These are phyloP conservation scores for Protaetia brevitarsis DNA, from an alignment of 1,140 invertebrate species.

Conservation along the genomic window DNA sequence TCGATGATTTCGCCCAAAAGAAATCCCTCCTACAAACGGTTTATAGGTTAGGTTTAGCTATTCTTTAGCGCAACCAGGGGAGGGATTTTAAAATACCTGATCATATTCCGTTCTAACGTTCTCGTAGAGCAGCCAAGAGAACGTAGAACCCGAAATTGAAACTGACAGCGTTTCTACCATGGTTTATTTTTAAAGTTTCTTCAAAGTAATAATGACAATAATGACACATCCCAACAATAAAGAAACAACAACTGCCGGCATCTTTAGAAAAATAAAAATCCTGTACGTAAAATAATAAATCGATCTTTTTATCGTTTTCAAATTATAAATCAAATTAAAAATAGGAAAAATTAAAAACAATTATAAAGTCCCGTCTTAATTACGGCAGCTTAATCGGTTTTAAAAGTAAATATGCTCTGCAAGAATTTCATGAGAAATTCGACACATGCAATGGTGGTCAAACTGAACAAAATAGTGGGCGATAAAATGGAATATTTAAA, in stretches of 20 bases:
- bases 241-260: no score
- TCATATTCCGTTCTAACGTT: slow-evolving; percentile 30
- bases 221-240: slow-evolving; percentile 1
- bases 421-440: neutral
- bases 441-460: no score
- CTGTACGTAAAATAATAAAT: no score
- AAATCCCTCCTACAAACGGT: slow-evolving; percentile 36
- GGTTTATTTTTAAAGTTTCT: neutral
- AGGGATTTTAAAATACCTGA: slow-evolving; percentile 30
- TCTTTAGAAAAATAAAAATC: no score
- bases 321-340: no score
- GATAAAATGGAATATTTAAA: no score
- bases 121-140: slow-evolving; percentile 38
- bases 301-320: no score
- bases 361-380: no score
- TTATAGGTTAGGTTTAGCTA: slow-evolving; percentile 22
- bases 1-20: slow-evolving; percentile 37
- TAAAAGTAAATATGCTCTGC: no score
- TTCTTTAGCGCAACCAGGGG: neutral
- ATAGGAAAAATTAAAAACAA: no score
- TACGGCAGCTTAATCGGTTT: no score
- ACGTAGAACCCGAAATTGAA: slow-evolving; percentile 35
- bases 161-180: slow-evolving; percentile 38
- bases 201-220: neutral
- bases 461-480: no score